These are phyloP conservation scores for Pissodes strobi DNA, from an alignment of 1,140 invertebrate species.

Conservation along the genomic window DNA sequence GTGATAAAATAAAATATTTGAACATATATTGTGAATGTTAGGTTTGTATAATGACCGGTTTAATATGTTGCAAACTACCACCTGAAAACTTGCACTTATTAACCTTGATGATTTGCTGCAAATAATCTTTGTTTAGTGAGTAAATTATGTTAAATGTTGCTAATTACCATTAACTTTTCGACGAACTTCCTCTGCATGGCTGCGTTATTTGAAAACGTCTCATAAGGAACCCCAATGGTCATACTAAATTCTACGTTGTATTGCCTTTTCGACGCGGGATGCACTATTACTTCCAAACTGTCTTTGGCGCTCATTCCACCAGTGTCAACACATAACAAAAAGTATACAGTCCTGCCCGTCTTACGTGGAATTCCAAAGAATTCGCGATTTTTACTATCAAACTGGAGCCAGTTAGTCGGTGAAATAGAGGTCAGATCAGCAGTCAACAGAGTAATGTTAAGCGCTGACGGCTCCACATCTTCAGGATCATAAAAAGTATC, in stretches of 20 bases:
- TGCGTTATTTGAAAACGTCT: conserved; percentile 72
- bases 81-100: too few species aligned
- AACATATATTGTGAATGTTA: too few species aligned
- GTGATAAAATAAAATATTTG: too few species aligned
- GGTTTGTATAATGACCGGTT: too few species aligned
- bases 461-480: conserved; percentile 73
- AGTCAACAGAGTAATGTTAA: conserved; percentile 75
- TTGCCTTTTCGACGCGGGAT: conserved; percentile 57
- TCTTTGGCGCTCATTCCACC: conserved; percentile 74
- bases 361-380: conserved; percentile 84
- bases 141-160: conserved; percentile 24
- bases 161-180: conserved; percentile 67
- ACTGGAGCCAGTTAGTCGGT: conserved; percentile 82
- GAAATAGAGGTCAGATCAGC: conserved; percentile 71
- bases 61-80: too few species aligned
- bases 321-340: conserved; percentile 73
- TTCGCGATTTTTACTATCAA: conserved; percentile 85
- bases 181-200: conserved; percentile 74
- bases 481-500: conserved; percentile 91
- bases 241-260: conserved; percentile 78
- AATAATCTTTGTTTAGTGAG: too few species aligned
- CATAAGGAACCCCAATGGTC: conserved; percentile 73
- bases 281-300: conserved; percentile 78
- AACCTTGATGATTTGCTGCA: too few species aligned
- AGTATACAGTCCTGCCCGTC: conserved; percentile 74